phyloP scores from a whole-genome alignment of 2,888 invertebrate genomes.

The Calameuta idolon region DNA sequence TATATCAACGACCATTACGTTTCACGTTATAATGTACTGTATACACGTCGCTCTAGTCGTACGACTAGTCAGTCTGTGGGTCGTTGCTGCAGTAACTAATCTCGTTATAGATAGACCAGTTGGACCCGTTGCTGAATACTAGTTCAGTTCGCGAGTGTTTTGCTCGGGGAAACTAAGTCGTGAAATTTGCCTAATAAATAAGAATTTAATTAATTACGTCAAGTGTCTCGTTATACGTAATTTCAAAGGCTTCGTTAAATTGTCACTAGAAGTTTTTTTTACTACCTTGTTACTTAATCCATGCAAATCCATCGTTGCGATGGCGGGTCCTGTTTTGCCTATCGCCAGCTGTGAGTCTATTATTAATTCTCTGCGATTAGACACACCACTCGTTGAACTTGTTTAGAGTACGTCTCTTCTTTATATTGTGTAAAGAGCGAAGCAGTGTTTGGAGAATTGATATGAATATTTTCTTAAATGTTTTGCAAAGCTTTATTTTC shows the following conservation, averaged over 20 bases:
- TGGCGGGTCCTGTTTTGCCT: slow-evolving; percentile 48
- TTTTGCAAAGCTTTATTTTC: not conserved
- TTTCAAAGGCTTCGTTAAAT: not conserved
- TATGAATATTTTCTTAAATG: not conserved
- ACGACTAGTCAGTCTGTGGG: slow-evolving; percentile 29
- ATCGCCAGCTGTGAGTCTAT: slow-evolving; percentile 49
- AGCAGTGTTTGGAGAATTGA: not conserved
- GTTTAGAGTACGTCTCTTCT: not conserved
- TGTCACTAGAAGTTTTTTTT: not conserved
- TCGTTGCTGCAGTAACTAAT: slow-evolving; percentile 38
- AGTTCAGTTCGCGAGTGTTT: slow-evolving; percentile 37
- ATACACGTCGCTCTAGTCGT: slow-evolving; percentile 35
- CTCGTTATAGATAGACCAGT: slow-evolving; percentile 57
- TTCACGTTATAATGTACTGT: slow-evolving; percentile 32
- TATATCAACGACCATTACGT: not conserved
- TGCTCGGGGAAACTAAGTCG: slow-evolving; percentile 32
- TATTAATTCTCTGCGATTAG: slow-evolving; percentile 5
- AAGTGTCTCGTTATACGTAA: not conserved
- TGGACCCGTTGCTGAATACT: slow-evolving; percentile 45
- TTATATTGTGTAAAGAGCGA: not conserved
- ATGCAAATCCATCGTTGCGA: slow-evolving; percentile 17
- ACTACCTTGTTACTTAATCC: not conserved
- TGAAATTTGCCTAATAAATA: slow-evolving; percentile 29
- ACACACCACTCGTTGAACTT: not conserved
- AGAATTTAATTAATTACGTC: not conserved